Evolutionary conservation across 2,797 vertebrate genomes (phyloP), one percentile per base, ranked within the genome.

Genomic region (Peromyscus aztecus): DNA sequence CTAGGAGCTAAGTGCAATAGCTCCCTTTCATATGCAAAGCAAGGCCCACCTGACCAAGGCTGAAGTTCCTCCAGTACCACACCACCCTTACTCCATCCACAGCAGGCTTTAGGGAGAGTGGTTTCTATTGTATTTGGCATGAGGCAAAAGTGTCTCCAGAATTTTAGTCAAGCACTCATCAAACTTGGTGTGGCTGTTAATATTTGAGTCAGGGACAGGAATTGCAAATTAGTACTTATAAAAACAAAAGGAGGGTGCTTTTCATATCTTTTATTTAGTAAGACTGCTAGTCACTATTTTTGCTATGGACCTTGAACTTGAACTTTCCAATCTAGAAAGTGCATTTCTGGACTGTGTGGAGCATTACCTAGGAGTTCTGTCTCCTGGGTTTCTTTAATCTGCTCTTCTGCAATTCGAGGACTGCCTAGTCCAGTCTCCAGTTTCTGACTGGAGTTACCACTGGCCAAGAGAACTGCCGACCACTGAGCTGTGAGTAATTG

Each of bases 401-500:
- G 71, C 61, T 96, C 82, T 92, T 82, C 78, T 97, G 94, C 97
- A 98, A 98, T 97, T 95, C 92, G 77, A 86, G 89, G 65, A 55
- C 19, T 83, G 92, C 95, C 86, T 73, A 87, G 92, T 89, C 90
- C 94, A 83, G 92, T 91, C 95, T 95, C 92, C 95, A 92, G 87
- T 94, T 94, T 94, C 96, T 97, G 90, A 96, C 90, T 92, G 90
- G 52, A 96, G 91, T 96, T 94, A 95, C 87, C 92, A 87, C 63
- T 86, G 89, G 89, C 88, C 76, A 55, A 94, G 67, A 93, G 94
- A 94, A 95, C 95, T 87, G 90, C 85, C 91, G 82, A 94, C 86
- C 90, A 96, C 59, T 95, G 96, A 97, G 89, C 97, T 97, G 96
- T 97, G 91, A 97, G 96, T 97, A 98, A 98, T 97, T 96, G 67